phyloP scores from a whole-genome alignment of 64 coral and sea anemone genomes.

The Montipora sp. region DNA sequence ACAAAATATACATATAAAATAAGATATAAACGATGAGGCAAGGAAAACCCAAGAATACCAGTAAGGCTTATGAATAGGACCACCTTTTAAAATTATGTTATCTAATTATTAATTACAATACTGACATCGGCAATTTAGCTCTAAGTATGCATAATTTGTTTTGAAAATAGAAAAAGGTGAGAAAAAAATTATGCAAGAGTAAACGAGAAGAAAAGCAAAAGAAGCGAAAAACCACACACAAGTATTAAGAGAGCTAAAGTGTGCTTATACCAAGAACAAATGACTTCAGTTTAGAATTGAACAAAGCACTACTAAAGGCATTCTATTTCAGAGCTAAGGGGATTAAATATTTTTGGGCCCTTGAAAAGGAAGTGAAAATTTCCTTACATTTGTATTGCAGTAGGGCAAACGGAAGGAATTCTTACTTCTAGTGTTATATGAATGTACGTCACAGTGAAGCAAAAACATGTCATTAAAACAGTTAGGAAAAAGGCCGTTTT shows the following conservation, averaged over 20 bases:
- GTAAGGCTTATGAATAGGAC: too few species aligned
- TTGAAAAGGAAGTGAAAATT: constrained; percentile 47
- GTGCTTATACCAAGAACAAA: neutral
- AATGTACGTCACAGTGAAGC: constrained; percentile 43
- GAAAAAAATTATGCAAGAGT: neutral
- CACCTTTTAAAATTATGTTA: too few species aligned
- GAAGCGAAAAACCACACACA: too few species aligned
- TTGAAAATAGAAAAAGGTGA: neutral
- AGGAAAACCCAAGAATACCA: neutral
- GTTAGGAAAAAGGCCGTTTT: neutral
- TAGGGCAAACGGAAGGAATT: constrained; percentile 37
- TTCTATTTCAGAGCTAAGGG: constrained; percentile 18
- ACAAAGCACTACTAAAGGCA: constrained; percentile 16
- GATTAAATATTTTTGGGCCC: constrained; percentile 57
- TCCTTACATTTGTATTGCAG: constrained; percentile 47
- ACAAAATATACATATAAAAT: neutral
- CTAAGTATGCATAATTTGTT: too few species aligned
- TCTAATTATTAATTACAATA: too few species aligned
- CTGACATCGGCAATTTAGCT: too few species aligned
- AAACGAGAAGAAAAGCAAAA: neutral
- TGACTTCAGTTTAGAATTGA: constrained; percentile 34
- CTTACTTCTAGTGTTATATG: constrained; percentile 27
- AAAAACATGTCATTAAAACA: constrained; percentile 55
- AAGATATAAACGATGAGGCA: neutral
- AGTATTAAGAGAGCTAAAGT: neutral